phyloP scores from a whole-genome alignment of 2,888 invertebrate species.

The Mimachlamys varia region DNA sequence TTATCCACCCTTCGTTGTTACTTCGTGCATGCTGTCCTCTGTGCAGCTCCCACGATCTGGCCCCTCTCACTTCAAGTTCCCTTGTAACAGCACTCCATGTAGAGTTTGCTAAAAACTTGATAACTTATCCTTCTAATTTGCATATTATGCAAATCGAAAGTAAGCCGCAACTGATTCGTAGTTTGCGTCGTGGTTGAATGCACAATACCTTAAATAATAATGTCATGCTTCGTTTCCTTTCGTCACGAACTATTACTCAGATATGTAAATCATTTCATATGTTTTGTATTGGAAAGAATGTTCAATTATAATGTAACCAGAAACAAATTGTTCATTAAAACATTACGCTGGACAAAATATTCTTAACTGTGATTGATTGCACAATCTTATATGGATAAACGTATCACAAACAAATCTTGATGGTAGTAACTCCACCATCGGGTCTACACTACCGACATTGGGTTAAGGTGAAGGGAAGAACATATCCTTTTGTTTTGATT shows the following conservation, averaged over 20 bases:
- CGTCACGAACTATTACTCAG: slow-evolving; percentile 21
- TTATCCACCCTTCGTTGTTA: neutral
- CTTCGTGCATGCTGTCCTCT: neutral
- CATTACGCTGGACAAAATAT: neutral
- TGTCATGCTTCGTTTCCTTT: slow-evolving; percentile 7
- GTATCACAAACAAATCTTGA: neutral
- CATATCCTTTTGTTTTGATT: neutral
- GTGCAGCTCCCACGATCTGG: neutral
- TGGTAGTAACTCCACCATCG: neutral
- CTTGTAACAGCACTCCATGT: neutral
- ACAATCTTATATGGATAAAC: neutral
- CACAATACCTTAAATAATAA: slow-evolving; percentile 7
- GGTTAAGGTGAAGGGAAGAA: neutral
- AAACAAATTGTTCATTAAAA: neutral
- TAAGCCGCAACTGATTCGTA: slow-evolving; percentile 9
- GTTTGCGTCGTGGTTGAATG: neutral
- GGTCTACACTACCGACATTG: neutral
- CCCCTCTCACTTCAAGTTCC: slow-evolving; percentile 27
- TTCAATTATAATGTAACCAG: neutral
- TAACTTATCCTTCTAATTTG: neutral
- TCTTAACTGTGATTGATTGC: neutral
- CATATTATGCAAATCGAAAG: neutral
- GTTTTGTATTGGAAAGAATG: neutral
- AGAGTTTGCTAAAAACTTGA: neutral
- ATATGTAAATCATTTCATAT: slow-evolving; percentile 14